Conservation (phyloP, 1,140 invertebrate species). For the Heliconius eleuchia region DNA sequence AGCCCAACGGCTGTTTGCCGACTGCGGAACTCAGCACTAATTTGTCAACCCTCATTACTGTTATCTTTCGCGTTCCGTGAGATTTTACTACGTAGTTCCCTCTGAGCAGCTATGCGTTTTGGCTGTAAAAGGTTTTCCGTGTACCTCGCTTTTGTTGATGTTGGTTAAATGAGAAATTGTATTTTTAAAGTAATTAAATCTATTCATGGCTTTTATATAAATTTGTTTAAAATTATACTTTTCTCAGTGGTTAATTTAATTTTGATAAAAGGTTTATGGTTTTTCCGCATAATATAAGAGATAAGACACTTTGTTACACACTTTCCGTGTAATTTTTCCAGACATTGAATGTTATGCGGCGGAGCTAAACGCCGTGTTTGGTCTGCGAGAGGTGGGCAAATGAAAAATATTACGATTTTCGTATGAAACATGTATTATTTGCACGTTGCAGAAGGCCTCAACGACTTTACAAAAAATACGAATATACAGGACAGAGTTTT, state of each 20-base stretch:
- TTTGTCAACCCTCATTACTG: constrained; percentile 63
- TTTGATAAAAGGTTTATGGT: too few species aligned
- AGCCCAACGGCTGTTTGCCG: constrained; percentile 42
- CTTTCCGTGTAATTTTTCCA: too few species aligned
- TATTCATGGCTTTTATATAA: neutral
- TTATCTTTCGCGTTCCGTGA: constrained; percentile 53
- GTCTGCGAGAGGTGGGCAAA: too few species aligned
- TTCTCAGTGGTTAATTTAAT: neutral
- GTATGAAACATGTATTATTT: too few species aligned
- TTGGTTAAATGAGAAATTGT: constrained; percentile 31
- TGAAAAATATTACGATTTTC: too few species aligned
- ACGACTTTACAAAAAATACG: too few species aligned
- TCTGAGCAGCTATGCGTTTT: constrained; percentile 39
- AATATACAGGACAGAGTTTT: too few species aligned
- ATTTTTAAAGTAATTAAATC: neutral
- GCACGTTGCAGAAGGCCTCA: too few species aligned
- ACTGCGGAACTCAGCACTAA: constrained; percentile 55
- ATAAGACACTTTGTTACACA: too few species aligned
- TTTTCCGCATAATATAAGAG: too few species aligned
- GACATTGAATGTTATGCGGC: too few species aligned
- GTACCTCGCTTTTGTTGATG: constrained; percentile 52
- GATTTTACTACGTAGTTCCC: constrained; percentile 51
- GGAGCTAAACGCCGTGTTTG: too few species aligned
- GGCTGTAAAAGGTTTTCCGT: constrained; percentile 56
- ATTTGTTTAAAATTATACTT: neutral